phyloP scores from a whole-genome alignment of 2,888 invertebrate genomes.

The Odontothrips loti region DNA sequence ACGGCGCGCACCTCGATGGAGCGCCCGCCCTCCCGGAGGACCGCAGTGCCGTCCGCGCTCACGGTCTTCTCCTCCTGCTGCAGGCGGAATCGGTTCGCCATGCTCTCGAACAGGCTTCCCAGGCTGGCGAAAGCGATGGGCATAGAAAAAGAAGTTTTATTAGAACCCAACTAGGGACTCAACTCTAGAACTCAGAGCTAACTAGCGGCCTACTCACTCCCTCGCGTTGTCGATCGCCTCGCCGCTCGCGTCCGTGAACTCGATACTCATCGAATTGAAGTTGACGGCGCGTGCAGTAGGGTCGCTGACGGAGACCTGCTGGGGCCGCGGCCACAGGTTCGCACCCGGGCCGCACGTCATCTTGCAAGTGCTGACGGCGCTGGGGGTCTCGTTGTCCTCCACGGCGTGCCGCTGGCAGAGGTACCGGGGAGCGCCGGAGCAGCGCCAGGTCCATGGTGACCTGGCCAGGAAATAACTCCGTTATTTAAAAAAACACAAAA shows the following conservation, averaged over 20 bases:
- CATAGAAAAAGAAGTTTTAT: background rate
- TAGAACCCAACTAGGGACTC: background rate
- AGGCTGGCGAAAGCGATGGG: background rate
- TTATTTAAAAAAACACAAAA: too few relatives aligned
- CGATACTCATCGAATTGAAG: constrained; percentile 52
- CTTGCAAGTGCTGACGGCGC: constrained; percentile 28
- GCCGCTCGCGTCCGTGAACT: constrained; percentile 38
- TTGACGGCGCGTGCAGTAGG: constrained; percentile 47
- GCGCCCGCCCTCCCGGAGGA: constrained; percentile 28
- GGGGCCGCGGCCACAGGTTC: constrained; percentile 62
- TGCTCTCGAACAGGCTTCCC: background rate
- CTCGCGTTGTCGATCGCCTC: background rate
- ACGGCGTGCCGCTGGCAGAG: background rate
- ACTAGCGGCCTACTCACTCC: constrained; percentile 19
- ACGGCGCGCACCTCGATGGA: constrained; percentile 32
- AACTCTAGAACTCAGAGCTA: background rate
- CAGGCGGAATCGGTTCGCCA: background rate
- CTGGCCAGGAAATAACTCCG: too few relatives aligned
- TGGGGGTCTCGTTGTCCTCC: background rate
- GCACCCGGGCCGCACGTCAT: constrained; percentile 41
- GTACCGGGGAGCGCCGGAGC: background rate
- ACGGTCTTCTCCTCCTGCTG: constrained; percentile 7
- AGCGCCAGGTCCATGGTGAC: background rate
- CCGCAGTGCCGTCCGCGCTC: background rate
- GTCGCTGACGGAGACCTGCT: constrained; percentile 48